These are phyloP conservation scores for Branchinecta sandiegonensis DNA, from an alignment of 2,888 invertebrate genomes.

Conservation along the genomic window DNA sequence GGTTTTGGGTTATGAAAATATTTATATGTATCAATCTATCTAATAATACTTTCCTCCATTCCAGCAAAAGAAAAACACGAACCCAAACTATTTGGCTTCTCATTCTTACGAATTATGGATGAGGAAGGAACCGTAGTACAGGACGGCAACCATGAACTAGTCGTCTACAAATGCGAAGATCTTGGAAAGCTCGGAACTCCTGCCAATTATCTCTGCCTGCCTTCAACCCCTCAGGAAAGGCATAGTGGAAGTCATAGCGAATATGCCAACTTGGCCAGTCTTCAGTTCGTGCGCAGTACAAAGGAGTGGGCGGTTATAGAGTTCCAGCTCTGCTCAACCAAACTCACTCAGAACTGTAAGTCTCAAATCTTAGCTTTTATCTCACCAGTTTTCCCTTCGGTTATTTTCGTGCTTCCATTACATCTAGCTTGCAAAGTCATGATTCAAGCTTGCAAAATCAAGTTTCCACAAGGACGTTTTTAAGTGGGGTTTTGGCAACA, in stretches of 20 bases:
- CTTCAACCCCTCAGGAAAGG: constrained; percentile 36
- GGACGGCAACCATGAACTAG: constrained; percentile 76
- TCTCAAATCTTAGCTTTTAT: background rate
- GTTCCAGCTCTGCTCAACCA: constrained; percentile 84
- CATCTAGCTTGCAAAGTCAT: no score
- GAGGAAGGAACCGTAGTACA: constrained; percentile 73
- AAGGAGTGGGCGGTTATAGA: constrained; percentile 68
- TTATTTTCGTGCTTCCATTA: no score
- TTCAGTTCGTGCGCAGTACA: constrained; percentile 54
- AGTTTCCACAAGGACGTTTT: no score
- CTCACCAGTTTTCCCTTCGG: no score
- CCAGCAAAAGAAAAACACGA: constrained; percentile 74
- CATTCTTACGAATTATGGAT: constrained; percentile 79
- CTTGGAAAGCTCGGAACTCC: constrained; percentile 47
- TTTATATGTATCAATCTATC: background rate
- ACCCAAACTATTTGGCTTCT: constrained; percentile 78
- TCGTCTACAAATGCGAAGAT: constrained; percentile 85
- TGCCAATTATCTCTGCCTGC: constrained; percentile 38
- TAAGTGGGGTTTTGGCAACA: no score
- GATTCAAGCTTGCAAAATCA: no score
- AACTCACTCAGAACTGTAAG: constrained; percentile 80
- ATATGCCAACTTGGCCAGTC: constrained; percentile 31
- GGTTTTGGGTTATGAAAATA: background rate
- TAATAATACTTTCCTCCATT: constrained; percentile 29
- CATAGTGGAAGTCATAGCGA: constrained; percentile 36